phyloP scores from a whole-genome alignment of 2,888 invertebrate genomes.

The Epiblema foenella region DNA sequence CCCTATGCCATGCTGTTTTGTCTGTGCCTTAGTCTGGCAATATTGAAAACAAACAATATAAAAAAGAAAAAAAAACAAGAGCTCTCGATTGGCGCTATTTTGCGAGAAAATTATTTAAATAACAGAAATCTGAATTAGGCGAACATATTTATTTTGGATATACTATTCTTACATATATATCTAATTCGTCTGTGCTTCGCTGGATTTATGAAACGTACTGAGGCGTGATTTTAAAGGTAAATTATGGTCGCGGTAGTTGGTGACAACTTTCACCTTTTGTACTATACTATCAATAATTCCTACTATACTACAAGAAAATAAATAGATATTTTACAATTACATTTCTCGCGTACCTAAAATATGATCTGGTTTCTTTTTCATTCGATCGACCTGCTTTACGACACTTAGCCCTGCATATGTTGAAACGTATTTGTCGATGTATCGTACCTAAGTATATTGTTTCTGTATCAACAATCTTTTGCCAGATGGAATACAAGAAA shows the following conservation, averaged over 20 bases:
- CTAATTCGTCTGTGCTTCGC: background rate
- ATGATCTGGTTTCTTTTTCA: slow-evolving; percentile 2
- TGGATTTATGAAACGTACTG: slow-evolving; percentile 6
- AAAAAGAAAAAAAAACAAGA: slow-evolving; percentile 33
- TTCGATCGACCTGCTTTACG: background rate
- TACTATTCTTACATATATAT: background rate
- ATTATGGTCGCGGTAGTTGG: slow-evolving; percentile 30
- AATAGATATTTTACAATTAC: background rate
- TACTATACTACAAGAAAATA: slow-evolving; percentile 24
- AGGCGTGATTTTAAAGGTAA: slow-evolving; percentile 27
- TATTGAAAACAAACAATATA: slow-evolving; percentile 34
- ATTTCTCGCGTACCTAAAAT: background rate
- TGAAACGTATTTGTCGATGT: slow-evolving; percentile 15
- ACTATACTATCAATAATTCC: slow-evolving; percentile 38
- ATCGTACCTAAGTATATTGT: slow-evolving; percentile 30
- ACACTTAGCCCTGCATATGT: background rate
- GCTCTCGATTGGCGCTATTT: slow-evolving; percentile 58
- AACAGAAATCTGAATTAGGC: slow-evolving; percentile 4
- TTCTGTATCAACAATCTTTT: slow-evolving; percentile 7
- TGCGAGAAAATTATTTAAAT: slow-evolving; percentile 48
- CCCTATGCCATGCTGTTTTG: background rate
- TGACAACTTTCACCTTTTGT: slow-evolving; percentile 43
- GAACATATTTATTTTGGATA: background rate
- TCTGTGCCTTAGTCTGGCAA: slow-evolving; percentile 17
- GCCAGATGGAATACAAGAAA: slow-evolving; percentile 29